phyloP scores from a whole-genome alignment of 2,888 invertebrate species.

The Papilio gigon region DNA sequence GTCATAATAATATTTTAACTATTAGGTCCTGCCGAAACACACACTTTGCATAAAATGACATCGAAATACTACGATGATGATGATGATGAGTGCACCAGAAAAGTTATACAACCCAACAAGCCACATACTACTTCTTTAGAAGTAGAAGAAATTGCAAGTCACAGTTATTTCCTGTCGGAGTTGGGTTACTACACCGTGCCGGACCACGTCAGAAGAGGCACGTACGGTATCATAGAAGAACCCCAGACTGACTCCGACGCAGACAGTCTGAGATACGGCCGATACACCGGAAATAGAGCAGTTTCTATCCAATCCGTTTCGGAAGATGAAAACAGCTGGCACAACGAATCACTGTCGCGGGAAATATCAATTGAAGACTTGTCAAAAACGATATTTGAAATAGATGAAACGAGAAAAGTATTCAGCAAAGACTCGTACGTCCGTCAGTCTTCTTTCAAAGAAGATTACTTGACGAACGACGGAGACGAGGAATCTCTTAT shows the following conservation, averaged over 20 bases:
- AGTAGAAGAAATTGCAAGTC: conserved; percentile 84
- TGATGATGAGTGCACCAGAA: conserved; percentile 72
- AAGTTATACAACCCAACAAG: conserved; percentile 72
- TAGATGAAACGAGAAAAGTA: conserved; percentile 77
- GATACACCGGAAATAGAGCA: conserved; percentile 72
- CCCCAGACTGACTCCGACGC: conserved; percentile 80
- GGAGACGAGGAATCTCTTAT: conserved; percentile 74
- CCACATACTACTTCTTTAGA: conserved; percentile 80
- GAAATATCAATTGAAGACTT: conserved; percentile 84
- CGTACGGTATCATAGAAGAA: conserved; percentile 78
- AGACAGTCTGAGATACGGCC: conserved; percentile 66
- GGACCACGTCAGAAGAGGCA: conserved; percentile 72
- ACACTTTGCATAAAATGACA: conserved; percentile 85
- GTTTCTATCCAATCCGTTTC: conserved; percentile 86
- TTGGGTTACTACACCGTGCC: conserved; percentile 74
- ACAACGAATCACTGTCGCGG: conserved; percentile 79
- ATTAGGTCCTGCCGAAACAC: conserved; percentile 86
- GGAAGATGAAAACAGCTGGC: conserved; percentile 84
- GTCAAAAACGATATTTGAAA: conserved; percentile 78
- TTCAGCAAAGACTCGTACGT: conserved; percentile 78
- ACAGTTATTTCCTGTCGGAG: conserved; percentile 82
- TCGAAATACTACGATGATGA: conserved; percentile 83
- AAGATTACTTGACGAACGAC: conserved; percentile 71
- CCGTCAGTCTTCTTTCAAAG: conserved; percentile 76
- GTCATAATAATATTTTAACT: conserved; percentile 78